Conservation (phyloP, 2,113 vertebrate species). For the Narcine bancroftii region DNA sequence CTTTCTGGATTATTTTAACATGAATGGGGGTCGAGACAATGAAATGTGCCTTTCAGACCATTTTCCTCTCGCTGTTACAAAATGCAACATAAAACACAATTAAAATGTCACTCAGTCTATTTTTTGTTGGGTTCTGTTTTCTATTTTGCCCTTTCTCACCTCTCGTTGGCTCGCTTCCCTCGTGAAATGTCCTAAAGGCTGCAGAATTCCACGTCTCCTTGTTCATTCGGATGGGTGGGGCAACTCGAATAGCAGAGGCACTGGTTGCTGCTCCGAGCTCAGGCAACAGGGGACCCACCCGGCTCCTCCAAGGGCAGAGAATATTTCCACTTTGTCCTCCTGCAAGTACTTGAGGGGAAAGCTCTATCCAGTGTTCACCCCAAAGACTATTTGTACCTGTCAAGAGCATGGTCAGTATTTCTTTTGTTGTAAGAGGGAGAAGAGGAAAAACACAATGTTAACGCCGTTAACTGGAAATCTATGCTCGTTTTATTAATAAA, state of each 20-base stretch:
- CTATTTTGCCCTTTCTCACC: not conserved
- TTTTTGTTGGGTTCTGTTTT: not conserved
- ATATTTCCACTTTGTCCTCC: not conserved
- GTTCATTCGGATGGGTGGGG: constrained; percentile 33
- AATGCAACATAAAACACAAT: not conserved
- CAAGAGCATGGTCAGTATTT: no score
- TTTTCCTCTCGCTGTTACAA: not conserved
- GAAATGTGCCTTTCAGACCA: not conserved
- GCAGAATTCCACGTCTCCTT: constrained; percentile 2
- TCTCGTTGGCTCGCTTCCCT: not conserved
- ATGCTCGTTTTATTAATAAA: not conserved
- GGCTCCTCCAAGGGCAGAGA: not conserved
- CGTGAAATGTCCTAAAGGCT: not conserved
- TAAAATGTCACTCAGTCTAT: not conserved
- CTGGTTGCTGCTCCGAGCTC: constrained; percentile 14
- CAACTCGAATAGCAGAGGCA: constrained; percentile 16
- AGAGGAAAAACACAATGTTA: no score
- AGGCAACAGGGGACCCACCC: constrained; percentile 17
- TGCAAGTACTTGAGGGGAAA: not conserved
- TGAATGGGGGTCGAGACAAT: not conserved
- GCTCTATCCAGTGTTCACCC: not conserved
- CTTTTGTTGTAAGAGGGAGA: no score
- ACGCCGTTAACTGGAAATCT: not conserved
- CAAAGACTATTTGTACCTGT: not conserved
- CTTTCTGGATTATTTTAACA: not conserved